These are phyloP conservation scores for Pissodes strobi DNA, from an alignment of 1,140 invertebrate species.

Conservation along the genomic window DNA sequence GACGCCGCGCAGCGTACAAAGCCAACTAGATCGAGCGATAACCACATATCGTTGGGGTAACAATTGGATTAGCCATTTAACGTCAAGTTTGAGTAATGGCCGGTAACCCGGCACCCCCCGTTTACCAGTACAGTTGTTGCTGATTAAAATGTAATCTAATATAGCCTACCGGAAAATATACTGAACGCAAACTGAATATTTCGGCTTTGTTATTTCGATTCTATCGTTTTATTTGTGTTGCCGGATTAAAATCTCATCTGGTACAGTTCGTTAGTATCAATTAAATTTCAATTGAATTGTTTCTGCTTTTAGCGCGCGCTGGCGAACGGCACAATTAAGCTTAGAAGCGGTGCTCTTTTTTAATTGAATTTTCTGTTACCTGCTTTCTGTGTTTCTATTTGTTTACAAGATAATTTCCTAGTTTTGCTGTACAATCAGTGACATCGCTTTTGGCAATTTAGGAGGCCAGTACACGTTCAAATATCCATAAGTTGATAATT, in stretches of 20 bases:
- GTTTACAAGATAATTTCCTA: no score
- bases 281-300: slow-evolving; percentile 30
- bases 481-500: no score
- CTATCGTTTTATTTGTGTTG: slow-evolving; percentile 47
- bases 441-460: no score
- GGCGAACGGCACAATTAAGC: no score
- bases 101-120: slow-evolving; percentile 52
- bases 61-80: slow-evolving; percentile 57
- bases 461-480: no score
- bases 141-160: slow-evolving; percentile 59
- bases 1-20: slow-evolving; percentile 20
- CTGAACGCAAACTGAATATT: slow-evolving; percentile 49
- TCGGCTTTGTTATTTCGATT: slow-evolving; percentile 48
- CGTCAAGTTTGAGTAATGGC: slow-evolving; percentile 57
- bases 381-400: no score
- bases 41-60: slow-evolving; percentile 55
- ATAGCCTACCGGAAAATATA: slow-evolving; percentile 54
- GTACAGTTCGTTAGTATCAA: slow-evolving; percentile 39
- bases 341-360: no score
- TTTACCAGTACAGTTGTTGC: slow-evolving; percentile 44
- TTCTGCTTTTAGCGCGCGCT: no score
- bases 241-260: slow-evolving; percentile 49
- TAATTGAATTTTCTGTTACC: no score
- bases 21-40: slow-evolving; percentile 51
- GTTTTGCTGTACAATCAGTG: no score